A percentile compares a stretch with the other conserved stretches of the same genome.
Conservation (phyloP, 2,797 vertebrate genomes). For the Meriones psammophilus region DNA sequence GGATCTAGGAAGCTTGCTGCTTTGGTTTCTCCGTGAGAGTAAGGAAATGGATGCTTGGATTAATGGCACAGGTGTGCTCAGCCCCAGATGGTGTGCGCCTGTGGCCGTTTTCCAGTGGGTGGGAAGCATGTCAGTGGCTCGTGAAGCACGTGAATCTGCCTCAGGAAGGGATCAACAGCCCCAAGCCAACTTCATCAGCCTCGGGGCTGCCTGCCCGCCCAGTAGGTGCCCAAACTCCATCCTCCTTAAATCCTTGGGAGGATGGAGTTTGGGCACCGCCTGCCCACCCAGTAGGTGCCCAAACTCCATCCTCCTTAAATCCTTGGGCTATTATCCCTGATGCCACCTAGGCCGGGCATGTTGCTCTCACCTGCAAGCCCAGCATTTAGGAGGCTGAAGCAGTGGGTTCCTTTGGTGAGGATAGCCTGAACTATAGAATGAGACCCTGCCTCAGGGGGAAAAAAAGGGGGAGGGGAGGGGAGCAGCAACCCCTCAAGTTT, state of each 20-base stretch:
- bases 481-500: background rate
- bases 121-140: accelerated
- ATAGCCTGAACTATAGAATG: background rate
- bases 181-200: background rate
- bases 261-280: too few relatives aligned
- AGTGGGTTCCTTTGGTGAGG: background rate
- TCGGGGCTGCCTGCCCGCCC: background rate
- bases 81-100: background rate
- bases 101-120: background rate
- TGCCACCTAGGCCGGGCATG: background rate
- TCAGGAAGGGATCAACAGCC: background rate
- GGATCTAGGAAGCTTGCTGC: background rate
- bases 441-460: background rate
- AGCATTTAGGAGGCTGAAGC: background rate
- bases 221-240: background rate
- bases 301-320: background rate
- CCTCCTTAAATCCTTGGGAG: background rate
- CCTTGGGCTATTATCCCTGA: background rate
- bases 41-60: background rate
- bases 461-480: too few relatives aligned
- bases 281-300: background rate
- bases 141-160: background rate
- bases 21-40: background rate
- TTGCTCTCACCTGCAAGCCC: background rate
- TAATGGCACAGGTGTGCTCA: background rate